A percentile compares a stretch with the other conserved stretches of the same genome.
These are phyloP conservation scores for Myathropa florea DNA, from an alignment of 2,888 invertebrate genomes.

Conservation along the genomic window DNA sequence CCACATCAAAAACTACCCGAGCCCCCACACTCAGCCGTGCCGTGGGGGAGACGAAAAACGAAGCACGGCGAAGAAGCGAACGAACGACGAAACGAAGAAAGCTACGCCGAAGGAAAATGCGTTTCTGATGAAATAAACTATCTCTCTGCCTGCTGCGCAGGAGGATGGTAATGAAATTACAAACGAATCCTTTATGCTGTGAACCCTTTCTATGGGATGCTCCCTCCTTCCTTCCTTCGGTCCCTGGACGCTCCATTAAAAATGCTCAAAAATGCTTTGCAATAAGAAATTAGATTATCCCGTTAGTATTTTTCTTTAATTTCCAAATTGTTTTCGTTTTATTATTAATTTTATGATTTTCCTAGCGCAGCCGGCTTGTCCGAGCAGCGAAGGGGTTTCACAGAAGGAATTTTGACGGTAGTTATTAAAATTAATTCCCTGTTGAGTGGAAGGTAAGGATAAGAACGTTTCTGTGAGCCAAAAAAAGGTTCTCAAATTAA, in stretches of 20 bases:
- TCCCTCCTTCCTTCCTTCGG: neutral
- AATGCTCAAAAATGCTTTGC: conserved; percentile 29
- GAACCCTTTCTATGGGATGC: conserved; percentile 9
- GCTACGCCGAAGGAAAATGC: conserved; percentile 11
- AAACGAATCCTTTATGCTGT: conserved; percentile 28
- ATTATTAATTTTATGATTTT: conserved; percentile 77
- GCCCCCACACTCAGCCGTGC: neutral
- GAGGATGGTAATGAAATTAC: conserved; percentile 26
- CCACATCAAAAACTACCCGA: neutral
- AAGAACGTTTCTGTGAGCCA: neutral
- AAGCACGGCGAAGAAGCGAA: neutral
- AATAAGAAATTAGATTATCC: conserved; percentile 46
- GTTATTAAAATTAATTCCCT: conserved; percentile 22
- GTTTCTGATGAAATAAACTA: conserved; percentile 19
- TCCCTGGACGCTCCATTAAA: conserved; percentile 26
- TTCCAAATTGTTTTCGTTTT: conserved; percentile 80
- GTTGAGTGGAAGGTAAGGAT: conserved; percentile 21
- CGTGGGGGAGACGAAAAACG: neutral
- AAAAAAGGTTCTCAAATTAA: conserved; percentile 7
- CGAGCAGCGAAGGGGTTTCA: neutral
- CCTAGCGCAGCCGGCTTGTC: neutral
- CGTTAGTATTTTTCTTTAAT: conserved; percentile 78
- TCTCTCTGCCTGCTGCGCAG: neutral
- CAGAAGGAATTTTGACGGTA: neutral
- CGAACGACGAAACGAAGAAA: neutral